These are phyloP conservation scores for Archips xylosteana DNA, from an alignment of 2,888 invertebrate species.

Conservation along the genomic window DNA sequence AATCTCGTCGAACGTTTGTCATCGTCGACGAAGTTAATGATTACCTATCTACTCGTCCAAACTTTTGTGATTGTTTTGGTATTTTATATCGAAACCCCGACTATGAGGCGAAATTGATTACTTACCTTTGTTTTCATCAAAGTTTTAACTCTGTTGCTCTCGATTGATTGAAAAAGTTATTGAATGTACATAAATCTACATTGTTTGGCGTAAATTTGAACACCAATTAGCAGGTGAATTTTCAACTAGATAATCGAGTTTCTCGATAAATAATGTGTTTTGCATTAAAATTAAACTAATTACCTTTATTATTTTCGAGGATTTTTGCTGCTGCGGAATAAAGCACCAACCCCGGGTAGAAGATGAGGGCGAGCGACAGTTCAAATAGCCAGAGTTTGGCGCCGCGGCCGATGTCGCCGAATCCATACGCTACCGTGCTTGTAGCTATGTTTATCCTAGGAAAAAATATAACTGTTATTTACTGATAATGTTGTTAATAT, in stretches of 20 bases:
- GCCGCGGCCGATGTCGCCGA: conserved; percentile 72
- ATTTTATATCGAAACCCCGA: conserved; percentile 25
- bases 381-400: conserved; percentile 72
- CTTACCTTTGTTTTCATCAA: conserved; percentile 37
- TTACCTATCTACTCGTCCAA: conserved; percentile 32
- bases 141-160: conserved; percentile 29
- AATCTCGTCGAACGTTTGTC: conserved; percentile 13
- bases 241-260: background rate
- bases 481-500: background rate
- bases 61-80: conserved; percentile 31
- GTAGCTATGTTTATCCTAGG: conserved; percentile 73
- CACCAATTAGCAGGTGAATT: conserved; percentile 20
- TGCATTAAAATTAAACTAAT: conserved; percentile 2
- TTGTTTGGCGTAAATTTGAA: conserved; percentile 28
- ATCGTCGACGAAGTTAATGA: conserved; percentile 18
- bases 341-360: conserved; percentile 65
- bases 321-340: conserved; percentile 59
- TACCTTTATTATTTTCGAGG: conserved; percentile 61
- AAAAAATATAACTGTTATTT: background rate
- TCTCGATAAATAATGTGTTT: background rate
- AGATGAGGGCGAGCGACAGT: conserved; percentile 60
- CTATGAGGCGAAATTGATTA: conserved; percentile 31
- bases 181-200: conserved; percentile 30
- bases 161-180: conserved; percentile 39
- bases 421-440: conserved; percentile 66